Evolutionary conservation across 1,140 invertebrate genomes (phyloP).

Genomic region (Brachionus sp.): DNA sequence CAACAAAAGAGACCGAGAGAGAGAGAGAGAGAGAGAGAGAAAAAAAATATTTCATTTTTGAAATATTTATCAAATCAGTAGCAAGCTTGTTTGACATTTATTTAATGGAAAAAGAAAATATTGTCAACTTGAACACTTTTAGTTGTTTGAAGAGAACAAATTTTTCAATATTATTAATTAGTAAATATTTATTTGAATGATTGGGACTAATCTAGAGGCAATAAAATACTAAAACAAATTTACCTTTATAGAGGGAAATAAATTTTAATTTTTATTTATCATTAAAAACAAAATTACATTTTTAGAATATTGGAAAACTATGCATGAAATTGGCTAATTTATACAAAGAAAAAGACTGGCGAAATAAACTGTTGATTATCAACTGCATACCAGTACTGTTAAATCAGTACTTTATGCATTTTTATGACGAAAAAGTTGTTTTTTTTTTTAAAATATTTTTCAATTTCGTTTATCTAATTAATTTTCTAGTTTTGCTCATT

Average conservation of each 20-base stretch:
- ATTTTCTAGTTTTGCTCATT: conserved; percentile 1
- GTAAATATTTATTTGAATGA: conserved; percentile 25
- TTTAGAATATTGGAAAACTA: conserved; percentile 17
- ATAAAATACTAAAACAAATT: conserved; percentile 6
- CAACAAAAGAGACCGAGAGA: background rate
- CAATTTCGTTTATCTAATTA: background rate
- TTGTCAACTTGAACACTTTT: conserved; percentile 37
- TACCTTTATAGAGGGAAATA: background rate
- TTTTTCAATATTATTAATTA: conserved; percentile 3
- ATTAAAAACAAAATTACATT: background rate
- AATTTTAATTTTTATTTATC: background rate
- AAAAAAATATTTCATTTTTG: background rate
- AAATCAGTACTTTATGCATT: conserved; percentile 32
- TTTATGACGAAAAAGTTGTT: conserved; percentile 40
- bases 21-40: background rate
- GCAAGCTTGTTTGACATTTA: conserved; percentile 24
- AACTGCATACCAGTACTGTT: conserved; percentile 36
- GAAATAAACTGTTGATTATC: background rate
- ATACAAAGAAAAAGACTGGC: conserved; percentile 33
- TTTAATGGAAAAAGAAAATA: conserved; percentile 6
- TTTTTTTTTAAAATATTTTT: background rate
- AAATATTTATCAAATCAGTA: conserved; percentile 31
- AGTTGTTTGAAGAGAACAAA: background rate
- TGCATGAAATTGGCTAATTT: conserved; percentile 31
- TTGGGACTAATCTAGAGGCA: background rate